Percentiles rank a stretch among this genome's conserved stretches.
Evolutionary conservation across 1,140 invertebrate species (phyloP).

Genomic region (Teleopsis dalmanni): DNA sequence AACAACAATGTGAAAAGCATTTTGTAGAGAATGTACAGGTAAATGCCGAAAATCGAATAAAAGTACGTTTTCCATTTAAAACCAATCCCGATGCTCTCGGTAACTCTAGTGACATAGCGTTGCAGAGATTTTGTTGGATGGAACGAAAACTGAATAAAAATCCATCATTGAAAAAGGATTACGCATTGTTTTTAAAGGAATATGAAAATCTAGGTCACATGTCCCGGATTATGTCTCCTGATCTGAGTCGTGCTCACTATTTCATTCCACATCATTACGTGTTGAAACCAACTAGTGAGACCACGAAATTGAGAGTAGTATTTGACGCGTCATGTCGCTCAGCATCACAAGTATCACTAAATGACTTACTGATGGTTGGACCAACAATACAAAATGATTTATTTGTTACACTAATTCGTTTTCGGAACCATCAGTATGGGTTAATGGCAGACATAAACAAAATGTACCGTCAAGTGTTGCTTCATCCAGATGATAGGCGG

Average conservation of each 20-base stretch:
- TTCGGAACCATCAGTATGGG: neutral
- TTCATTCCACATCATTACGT: conserved; percentile 33
- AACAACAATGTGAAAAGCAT: conserved; percentile 2
- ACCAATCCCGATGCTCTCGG: too few species aligned
- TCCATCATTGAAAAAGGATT: neutral
- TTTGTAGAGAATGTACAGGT: too few species aligned
- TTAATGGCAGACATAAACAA: conserved; percentile 1
- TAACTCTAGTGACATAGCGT: neutral
- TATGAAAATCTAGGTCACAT: conserved; percentile 10
- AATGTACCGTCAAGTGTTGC: neutral
- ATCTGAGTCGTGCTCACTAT: conserved; percentile 1
- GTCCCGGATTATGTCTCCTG: neutral
- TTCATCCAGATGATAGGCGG: neutral
- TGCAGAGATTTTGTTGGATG: neutral
- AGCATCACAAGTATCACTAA: conserved; percentile 19
- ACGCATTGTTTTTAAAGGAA: conserved; percentile 8
- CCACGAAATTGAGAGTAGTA: conserved; percentile 25
- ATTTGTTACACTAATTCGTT: conserved; percentile 8
- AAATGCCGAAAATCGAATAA: too few species aligned
- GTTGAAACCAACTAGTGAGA: conserved; percentile 22
- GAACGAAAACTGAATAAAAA: neutral
- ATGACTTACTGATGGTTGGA: conserved; percentile 32
- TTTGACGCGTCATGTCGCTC: conserved; percentile 24
- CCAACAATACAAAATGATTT: conserved; percentile 25
- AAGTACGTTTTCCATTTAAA: too few species aligned